Evolutionary conservation across 2,113 vertebrate species (phyloP).

Genomic region (Rhizomys pruinosus): DNA sequence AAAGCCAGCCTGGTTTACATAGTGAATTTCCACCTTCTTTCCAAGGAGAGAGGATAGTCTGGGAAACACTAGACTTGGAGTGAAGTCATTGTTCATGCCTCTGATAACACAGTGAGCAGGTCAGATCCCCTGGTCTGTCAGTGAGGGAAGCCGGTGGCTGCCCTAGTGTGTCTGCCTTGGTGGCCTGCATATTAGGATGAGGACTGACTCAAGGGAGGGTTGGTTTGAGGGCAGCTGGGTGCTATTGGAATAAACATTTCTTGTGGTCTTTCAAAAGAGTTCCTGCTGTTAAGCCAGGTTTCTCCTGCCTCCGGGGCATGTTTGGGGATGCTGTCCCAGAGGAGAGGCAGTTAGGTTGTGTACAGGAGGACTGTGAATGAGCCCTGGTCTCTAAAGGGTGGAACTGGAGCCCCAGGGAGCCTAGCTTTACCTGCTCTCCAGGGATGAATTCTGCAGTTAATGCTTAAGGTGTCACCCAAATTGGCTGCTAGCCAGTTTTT

Average conservation of each 20-base stretch:
- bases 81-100: not conserved
- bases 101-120: not conserved
- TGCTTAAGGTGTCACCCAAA: constrained; percentile 6
- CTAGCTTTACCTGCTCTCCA: too few relatives aligned
- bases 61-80: not conserved
- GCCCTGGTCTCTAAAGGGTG: constrained; percentile 31
- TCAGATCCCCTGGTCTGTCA: not conserved
- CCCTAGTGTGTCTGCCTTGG: not conserved
- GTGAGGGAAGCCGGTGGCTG: not conserved
- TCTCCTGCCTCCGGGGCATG: not conserved
- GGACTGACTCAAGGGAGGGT: not conserved
- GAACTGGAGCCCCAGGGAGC: not conserved
- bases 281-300: not conserved
- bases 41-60: too few relatives aligned
- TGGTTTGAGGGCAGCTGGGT: not conserved
- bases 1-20: too few relatives aligned
- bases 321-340: too few relatives aligned
- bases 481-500: not conserved
- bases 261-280: not conserved
- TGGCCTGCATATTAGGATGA: too few relatives aligned
- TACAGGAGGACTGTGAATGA: constrained; percentile 80
- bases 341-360: constrained; percentile 56
- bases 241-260: not conserved
- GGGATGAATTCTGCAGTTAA: too few relatives aligned
- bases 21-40: not conserved